phyloP scores from a whole-genome alignment of 2,797 vertebrate species.

The Macropus fuliginosus region DNA sequence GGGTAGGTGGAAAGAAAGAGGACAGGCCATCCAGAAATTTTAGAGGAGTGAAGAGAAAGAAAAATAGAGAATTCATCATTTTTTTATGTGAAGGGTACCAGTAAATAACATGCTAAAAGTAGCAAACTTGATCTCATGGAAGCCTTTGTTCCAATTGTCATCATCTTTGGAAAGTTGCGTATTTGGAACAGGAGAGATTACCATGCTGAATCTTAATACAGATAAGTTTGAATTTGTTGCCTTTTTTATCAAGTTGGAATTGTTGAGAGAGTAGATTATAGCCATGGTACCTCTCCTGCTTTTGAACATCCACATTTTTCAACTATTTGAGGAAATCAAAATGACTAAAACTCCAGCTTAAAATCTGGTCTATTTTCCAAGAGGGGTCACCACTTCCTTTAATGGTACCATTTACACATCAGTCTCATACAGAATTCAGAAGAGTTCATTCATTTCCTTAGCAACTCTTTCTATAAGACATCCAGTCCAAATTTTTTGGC shows the following conservation, averaged over 20 bases:
- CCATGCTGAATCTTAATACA: neutral
- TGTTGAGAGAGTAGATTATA: neutral
- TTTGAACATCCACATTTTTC: neutral
- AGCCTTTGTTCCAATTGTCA: neutral
- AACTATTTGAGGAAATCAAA: neutral
- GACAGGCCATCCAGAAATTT: neutral
- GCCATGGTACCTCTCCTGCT: neutral
- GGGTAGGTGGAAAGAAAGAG: neutral
- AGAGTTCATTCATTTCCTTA: neutral
- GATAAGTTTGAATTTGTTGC: neutral
- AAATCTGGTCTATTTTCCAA: neutral
- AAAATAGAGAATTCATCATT: neutral
- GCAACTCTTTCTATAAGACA: neutral
- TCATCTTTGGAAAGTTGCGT: neutral
- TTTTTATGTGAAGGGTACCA: no score
- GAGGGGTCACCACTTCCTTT: neutral
- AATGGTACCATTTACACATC: neutral
- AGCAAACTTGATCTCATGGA: neutral
- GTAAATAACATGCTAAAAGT: neutral
- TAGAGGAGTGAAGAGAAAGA: no score
- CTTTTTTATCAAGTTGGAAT: neutral
- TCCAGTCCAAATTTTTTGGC: neutral
- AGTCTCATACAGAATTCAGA: neutral
- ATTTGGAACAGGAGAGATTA: neutral
- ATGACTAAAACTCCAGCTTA: neutral